These are phyloP conservation scores for Alouatta palliata DNA, from an alignment of 2,113 vertebrate genomes.

Conservation along the genomic window DNA sequence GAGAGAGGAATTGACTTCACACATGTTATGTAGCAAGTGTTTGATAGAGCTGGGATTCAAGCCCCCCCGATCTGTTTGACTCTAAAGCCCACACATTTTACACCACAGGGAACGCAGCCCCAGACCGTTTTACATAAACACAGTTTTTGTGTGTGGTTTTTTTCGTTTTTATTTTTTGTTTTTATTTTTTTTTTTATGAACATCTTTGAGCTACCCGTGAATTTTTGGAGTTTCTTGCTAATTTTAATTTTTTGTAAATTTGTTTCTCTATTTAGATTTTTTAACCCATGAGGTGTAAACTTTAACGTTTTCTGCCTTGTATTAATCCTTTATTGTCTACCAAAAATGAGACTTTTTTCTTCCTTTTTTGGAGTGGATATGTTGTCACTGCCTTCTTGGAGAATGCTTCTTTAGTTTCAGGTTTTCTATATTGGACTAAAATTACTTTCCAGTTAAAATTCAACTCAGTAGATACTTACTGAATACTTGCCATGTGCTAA, in stretches of 20 bases:
- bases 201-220: neutral
- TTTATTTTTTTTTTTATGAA: neutral
- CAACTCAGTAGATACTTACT: neutral
- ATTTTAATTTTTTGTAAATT: neutral
- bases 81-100: neutral
- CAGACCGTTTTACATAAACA: neutral
- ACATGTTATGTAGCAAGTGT: neutral
- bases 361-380: neutral
- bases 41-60: neutral
- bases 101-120: neutral
- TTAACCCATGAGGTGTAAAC: neutral
- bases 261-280: neutral
- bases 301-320: neutral
- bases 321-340: neutral
- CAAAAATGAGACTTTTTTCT: slow-evolving; percentile 11
- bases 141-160: neutral
- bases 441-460: slow-evolving; percentile 46
- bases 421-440: slow-evolving; percentile 37
- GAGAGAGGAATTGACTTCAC: neutral
- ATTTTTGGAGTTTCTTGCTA: slow-evolving; percentile 17
- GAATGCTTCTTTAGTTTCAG: slow-evolving; percentile 9
- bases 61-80: neutral
- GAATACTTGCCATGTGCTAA: neutral
- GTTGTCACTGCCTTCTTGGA: neutral
- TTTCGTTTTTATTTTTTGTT: no score